Percentiles rank a stretch among this genome's conserved stretches.
These are phyloP conservation scores for Parazoanthus darwini DNA, from an alignment of 92 coral and sea anemone species.

Conservation along the genomic window DNA sequence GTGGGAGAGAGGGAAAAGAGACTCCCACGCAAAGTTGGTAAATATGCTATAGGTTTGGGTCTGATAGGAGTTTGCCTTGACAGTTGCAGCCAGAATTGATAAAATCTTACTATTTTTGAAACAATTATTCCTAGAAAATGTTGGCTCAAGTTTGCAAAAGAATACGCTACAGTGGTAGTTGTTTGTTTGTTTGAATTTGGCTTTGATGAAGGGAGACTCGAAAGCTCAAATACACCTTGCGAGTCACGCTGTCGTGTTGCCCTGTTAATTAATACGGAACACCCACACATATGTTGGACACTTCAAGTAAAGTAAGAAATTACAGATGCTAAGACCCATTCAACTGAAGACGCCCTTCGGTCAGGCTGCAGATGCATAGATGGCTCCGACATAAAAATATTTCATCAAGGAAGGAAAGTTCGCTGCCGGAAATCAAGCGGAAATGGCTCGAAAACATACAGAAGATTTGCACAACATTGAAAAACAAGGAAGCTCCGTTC, in stretches of 20 bases:
- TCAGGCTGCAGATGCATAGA: slow-evolving; percentile 1
- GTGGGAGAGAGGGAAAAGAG: slow-evolving; percentile 29
- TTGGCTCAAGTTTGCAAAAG: slow-evolving; percentile 16
- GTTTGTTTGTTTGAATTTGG: slow-evolving; percentile 3
- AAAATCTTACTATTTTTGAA: slow-evolving; percentile 20
- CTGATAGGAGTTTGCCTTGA: slow-evolving; percentile 37
- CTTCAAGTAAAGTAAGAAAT: slow-evolving; percentile 36
- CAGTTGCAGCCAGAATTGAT: slow-evolving; percentile 10
- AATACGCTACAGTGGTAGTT: background rate
- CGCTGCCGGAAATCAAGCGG: slow-evolving; percentile 44
- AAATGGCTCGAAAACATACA: slow-evolving; percentile 29
- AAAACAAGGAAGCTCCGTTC: background rate
- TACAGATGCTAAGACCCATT: slow-evolving; percentile 41
- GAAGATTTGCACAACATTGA: slow-evolving; percentile 21
- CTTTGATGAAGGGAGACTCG: background rate
- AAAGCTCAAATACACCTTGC: background rate
- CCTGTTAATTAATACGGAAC: slow-evolving; percentile 37
- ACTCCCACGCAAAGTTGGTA: slow-evolving; percentile 46
- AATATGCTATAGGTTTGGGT: slow-evolving; percentile 36
- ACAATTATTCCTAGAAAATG: background rate
- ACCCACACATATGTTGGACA: slow-evolving; percentile 43
- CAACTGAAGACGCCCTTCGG: slow-evolving; percentile 35
- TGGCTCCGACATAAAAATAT: background rate
- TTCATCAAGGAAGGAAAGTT: slow-evolving; percentile 1
- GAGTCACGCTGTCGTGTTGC: slow-evolving; percentile 40